Evolutionary conservation across 2,113 vertebrate genomes (phyloP).

Genomic region (Microcebus lehilahytsara): DNA sequence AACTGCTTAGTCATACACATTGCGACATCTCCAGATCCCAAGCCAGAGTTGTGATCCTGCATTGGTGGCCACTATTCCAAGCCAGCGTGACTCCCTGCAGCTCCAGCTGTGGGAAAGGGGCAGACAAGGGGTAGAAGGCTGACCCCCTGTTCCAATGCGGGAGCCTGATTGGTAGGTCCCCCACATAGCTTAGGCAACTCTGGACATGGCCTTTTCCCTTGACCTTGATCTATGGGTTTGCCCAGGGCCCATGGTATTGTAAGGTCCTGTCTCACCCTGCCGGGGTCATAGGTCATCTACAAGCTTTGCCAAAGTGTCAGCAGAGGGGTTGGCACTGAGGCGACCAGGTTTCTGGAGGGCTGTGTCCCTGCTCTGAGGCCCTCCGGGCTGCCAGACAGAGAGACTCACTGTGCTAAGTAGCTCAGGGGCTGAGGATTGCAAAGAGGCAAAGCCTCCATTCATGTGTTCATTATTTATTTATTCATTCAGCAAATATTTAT

Average conservation of each 20-base stretch:
- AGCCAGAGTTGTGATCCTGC: not conserved
- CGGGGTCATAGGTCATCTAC: not conserved
- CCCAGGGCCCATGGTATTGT: not conserved
- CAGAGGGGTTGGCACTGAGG: not conserved
- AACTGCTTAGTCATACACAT: slow-evolving; percentile 36
- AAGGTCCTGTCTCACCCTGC: not conserved
- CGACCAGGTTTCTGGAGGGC: not conserved
- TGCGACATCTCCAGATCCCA: slow-evolving; percentile 43
- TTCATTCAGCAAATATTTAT: slow-evolving; percentile 71
- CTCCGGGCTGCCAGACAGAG: not conserved
- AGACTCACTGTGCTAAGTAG: not conserved
- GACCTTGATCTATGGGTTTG: not conserved
- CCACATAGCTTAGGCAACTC: not conserved
- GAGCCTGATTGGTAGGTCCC: not conserved
- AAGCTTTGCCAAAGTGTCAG: not conserved
- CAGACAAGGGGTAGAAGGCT: not conserved
- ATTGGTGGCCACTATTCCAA: not conserved
- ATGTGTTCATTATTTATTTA: slow-evolving; percentile 53
- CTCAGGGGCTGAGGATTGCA: not conserved
- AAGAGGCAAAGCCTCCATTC: slow-evolving; percentile 49
- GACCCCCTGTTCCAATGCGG: too few relatives aligned
- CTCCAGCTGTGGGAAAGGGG: not conserved
- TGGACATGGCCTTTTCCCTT: not conserved
- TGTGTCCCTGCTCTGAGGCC: not conserved
- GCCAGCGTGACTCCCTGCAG: not conserved